These are phyloP conservation scores for Platerodrilus igneus DNA, from an alignment of 2,888 invertebrate species.

Conservation along the genomic window DNA sequence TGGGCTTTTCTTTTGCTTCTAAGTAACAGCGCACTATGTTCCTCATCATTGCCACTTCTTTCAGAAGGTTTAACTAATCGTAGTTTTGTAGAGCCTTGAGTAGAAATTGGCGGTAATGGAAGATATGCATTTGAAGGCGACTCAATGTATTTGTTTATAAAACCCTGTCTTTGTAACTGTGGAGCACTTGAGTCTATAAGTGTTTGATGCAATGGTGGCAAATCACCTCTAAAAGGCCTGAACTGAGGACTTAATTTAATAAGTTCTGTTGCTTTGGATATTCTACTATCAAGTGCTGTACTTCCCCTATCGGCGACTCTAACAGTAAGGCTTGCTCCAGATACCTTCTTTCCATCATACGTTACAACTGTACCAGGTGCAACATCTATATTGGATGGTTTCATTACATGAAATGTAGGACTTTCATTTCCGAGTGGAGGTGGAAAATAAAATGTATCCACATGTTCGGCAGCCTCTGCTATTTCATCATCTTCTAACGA, in stretches of 20 bases:
- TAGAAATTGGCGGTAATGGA: conserved; percentile 10
- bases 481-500: conserved; percentile 44
- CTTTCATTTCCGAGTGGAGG: conserved; percentile 54
- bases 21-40: conserved; percentile 11
- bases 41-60: conserved; percentile 27
- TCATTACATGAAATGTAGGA: conserved; percentile 29
- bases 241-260: conserved; percentile 66
- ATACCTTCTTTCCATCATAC: conserved; percentile 71
- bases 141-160: conserved; percentile 40
- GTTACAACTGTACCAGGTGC: conserved; percentile 60
- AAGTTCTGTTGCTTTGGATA: conserved; percentile 56
- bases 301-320: conserved; percentile 35
- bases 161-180: conserved; percentile 38
- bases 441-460: conserved; percentile 70
- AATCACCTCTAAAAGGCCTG: conserved; percentile 68
- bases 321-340: conserved; percentile 58
- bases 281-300: conserved; percentile 36
- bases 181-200: conserved; percentile 44
- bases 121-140: conserved; percentile 28
- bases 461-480: conserved; percentile 66
- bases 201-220: conserved; percentile 57
- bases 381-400: conserved; percentile 49
- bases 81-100: conserved; percentile 45
- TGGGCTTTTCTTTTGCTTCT: conserved; percentile 38
- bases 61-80: conserved; percentile 44